These are phyloP conservation scores for Teleopsis dalmanni DNA, from an alignment of 1,140 invertebrate genomes.

Conservation along the genomic window DNA sequence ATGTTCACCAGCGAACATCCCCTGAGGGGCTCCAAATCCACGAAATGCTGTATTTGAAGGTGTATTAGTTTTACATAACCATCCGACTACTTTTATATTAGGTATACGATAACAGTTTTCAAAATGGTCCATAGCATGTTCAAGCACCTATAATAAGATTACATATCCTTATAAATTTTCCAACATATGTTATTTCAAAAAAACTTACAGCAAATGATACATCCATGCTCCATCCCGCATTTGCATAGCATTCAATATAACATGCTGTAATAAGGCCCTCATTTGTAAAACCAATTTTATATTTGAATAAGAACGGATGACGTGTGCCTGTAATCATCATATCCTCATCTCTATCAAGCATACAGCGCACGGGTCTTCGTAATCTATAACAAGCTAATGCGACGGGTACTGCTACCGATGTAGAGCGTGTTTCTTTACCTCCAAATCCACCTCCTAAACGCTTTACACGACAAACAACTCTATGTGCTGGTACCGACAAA, in stretches of 20 bases:
- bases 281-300: constrained; percentile 70
- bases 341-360: constrained; percentile 86
- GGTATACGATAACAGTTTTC: constrained; percentile 69
- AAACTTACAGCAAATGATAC: constrained; percentile 65
- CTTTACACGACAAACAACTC: constrained; percentile 66
- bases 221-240: constrained; percentile 72
- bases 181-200: constrained; percentile 10
- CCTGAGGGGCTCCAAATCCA: constrained; percentile 80
- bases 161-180: neutral
- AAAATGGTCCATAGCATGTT: constrained; percentile 66
- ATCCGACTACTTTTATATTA: constrained; percentile 54
- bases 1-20: constrained; percentile 71
- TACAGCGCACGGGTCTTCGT: constrained; percentile 60
- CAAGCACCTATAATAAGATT: constrained; percentile 53
- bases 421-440: constrained; percentile 75
- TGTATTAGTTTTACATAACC: constrained; percentile 70
- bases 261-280: constrained; percentile 64
- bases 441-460: constrained; percentile 89
- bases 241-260: constrained; percentile 65
- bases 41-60: constrained; percentile 80
- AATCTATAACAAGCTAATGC: constrained; percentile 64
- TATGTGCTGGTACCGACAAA: constrained; percentile 65
- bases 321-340: constrained; percentile 77
- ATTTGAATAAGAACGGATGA: constrained; percentile 77
- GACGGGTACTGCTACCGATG: constrained; percentile 54